Evolutionary conservation across 1,140 invertebrate species (phyloP).

Genomic region (roundworm (Caenorhabditis elegans)): WBcel235 BX284602.5:9774001-9774500

Average conservation of each 20-base stretch:
- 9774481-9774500: background rate
- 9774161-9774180: background rate
- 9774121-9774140: background rate
- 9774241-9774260: too few relatives aligned
- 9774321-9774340: slow-evolving; percentile 6
- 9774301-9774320: slow-evolving; percentile 6
- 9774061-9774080: slow-evolving; percentile 11
- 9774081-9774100: background rate
- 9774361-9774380: background rate
- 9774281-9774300: too few relatives aligned
- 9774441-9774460: background rate
- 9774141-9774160: background rate
- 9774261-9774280: too few relatives aligned
- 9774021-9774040: background rate
- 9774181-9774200: too few relatives aligned
- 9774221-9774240: too few relatives aligned
- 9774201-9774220: too few relatives aligned
- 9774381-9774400: slow-evolving; percentile 22
- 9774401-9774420: background rate
- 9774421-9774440: background rate
- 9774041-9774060: slow-evolving; percentile 1
- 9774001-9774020: background rate
- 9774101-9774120: too few relatives aligned
- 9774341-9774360: slow-evolving; percentile 30
- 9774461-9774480: background rate